Conservation (phyloP, 2,888 invertebrate species). For the Meiosimyza decipiens region DNA sequence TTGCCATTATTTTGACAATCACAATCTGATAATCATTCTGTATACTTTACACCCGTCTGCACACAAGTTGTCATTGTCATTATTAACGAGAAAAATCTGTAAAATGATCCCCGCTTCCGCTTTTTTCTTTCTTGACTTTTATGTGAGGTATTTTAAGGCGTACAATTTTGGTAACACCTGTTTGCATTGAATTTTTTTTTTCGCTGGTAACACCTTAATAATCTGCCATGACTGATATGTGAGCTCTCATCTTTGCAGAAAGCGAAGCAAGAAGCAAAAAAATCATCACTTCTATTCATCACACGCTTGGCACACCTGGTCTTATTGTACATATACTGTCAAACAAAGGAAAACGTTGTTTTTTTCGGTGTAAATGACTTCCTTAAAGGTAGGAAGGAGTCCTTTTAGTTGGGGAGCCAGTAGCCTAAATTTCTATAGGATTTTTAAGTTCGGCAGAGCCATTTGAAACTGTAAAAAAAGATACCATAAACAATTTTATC, state of each 20-base stretch:
- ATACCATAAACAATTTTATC: no score
- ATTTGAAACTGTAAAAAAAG: no score
- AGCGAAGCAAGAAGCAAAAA: no score
- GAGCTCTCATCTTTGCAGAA: neutral
- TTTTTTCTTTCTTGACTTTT: constrained; percentile 1
- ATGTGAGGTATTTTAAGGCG: constrained; percentile 5
- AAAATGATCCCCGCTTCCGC: constrained; percentile 14
- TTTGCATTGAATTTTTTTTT: neutral
- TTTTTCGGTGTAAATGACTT: no score
- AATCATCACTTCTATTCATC: no score
- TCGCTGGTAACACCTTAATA: neutral
- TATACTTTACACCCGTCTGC: neutral
- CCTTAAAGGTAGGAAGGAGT: no score
- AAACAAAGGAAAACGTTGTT: no score
- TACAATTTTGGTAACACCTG: neutral
- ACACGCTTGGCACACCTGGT: no score
- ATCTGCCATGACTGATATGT: constrained; percentile 12
- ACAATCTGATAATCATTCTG: constrained; percentile 19
- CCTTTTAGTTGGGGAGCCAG: no score
- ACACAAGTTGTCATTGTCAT: neutral
- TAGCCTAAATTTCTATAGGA: no score
- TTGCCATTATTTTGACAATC: constrained; percentile 18
- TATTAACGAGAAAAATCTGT: neutral
- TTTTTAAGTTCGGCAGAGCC: no score
- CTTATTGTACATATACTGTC: no score